Base-by-base conservation (phyloP, 2,797 vertebrate genomes). In the Sebastolobus altivelis region DNA sequence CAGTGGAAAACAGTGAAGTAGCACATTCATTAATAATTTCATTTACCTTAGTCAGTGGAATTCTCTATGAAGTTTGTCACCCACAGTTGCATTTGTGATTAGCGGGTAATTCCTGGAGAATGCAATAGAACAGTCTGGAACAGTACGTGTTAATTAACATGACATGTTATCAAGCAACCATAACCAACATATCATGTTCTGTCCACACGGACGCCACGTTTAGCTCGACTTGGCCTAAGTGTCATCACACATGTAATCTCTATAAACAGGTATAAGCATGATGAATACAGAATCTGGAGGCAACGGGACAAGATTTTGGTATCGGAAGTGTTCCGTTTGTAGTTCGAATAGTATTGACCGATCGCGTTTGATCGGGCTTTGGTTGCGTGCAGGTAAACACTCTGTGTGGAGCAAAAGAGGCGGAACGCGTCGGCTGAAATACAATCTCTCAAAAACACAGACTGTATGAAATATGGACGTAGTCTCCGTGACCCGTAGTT, bases 1-100 rank as follows among this genome's bases (percentile, higher is more conserved):
- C 62, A 31, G 61, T n/a, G 72, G 71, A 82, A 85, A 79, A 75
- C n/a, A 54, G 25, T 25, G 25, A 49, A 38, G 5, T 4, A 14
- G 37, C 3, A 7, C 4, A 33, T 49, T 13, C 20, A 58, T 60
- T 13, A n/a, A 25, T 76, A n/a, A 25, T 76, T 75, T 70, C 12
- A 61, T 56, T 65, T 7, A 56, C 43, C 7, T 49, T 49, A 49
- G 29, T 75, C 38, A 27, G 38, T 54, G 70, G 74, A 83, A 77
- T 77, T 63, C 66, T 65, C 13, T 40, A 0, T 35, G 25, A 68
- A 11, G 11, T 69, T 52, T 65, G 9, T 52, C 10, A 43, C 56
- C 31, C 31, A 73, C 63, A 43, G 27, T 7, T 10, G 27, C 1
- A n/a, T 18, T 31, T 40, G 46, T 3, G 4, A 60, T 27, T n/a